phyloP scores from a whole-genome alignment of 1,140 invertebrate genomes.

The Caenorhabditis brenneri region DNA sequence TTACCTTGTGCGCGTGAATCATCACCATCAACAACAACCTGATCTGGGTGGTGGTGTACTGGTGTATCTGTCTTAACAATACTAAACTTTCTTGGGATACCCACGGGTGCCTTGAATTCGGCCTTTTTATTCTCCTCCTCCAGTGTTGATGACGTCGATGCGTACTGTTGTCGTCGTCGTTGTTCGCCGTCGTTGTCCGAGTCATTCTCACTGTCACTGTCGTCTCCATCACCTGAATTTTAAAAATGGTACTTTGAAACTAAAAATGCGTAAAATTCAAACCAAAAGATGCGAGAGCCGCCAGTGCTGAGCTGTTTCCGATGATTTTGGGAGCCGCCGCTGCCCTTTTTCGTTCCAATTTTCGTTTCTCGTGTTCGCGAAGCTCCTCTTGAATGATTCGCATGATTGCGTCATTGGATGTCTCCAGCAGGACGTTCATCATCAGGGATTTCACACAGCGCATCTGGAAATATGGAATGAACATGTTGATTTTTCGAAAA shows the following conservation, averaged over 20 bases:
- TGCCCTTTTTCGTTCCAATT: neutral
- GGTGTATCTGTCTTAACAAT: slow-evolving; percentile 24
- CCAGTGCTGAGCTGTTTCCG: slow-evolving; percentile 17
- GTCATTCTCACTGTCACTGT: neutral
- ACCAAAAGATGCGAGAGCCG: slow-evolving; percentile 14
- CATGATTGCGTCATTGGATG: slow-evolving; percentile 11
- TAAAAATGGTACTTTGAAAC: neutral
- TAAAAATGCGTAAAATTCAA: neutral
- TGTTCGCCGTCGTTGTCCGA: neutral
- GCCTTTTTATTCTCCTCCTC: neutral
- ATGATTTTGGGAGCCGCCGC: neutral
- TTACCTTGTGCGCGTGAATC: neutral
- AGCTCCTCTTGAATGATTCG: slow-evolving; percentile 3
- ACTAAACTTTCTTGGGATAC: slow-evolving; percentile 42
- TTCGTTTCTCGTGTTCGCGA: neutral
- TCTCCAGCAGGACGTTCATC: slow-evolving; percentile 31
- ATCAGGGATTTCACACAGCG: slow-evolving; percentile 15
- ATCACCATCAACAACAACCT: neutral
- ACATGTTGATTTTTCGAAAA: neutral
- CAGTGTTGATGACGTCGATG: neutral
- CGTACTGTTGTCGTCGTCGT: neutral
- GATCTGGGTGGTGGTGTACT: neutral
- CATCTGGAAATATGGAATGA: neutral
- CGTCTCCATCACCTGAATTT: neutral
- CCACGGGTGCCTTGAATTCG: slow-evolving; percentile 26